phyloP scores from a whole-genome alignment of 2,797 vertebrate genomes.

The Pangasius macronema region DNA sequence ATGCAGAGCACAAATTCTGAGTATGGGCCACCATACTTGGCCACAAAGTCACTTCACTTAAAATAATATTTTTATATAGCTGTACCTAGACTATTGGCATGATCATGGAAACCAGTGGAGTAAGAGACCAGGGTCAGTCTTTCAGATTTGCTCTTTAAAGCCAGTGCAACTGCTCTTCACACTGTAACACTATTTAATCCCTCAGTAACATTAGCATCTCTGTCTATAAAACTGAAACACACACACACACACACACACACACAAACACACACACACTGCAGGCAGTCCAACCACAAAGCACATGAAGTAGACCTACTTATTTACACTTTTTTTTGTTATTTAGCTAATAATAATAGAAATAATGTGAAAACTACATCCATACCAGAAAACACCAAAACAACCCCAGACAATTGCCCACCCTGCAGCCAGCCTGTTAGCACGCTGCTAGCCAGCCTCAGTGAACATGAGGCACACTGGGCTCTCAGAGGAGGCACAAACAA shows the following conservation, averaged over 20 bases:
- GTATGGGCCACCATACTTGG: too few relatives aligned
- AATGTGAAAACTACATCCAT: neutral
- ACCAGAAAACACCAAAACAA: neutral
- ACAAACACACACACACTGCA: neutral
- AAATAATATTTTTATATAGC: neutral
- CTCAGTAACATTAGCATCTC: neutral
- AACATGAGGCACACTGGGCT: neutral
- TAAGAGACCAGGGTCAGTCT: neutral
- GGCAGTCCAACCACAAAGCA: neutral
- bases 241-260: neutral
- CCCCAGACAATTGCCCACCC: neutral
- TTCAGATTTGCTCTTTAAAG: neutral
- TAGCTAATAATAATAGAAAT: neutral
- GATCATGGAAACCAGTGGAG: neutral
- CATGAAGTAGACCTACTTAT: neutral
- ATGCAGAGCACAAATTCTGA: too few relatives aligned
- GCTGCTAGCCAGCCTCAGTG: neutral
- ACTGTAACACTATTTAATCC: neutral
- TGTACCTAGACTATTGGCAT: neutral
- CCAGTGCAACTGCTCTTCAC: neutral
- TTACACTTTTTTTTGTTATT: neutral
- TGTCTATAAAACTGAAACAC: neutral
- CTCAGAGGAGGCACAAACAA: neutral
- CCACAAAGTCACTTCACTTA: neutral
- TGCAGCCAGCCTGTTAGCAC: neutral